A percentile compares a stretch with the other conserved stretches of the same genome.
Conservation (phyloP, 2,888 invertebrate species). For the Oxystoma pomonae region DNA sequence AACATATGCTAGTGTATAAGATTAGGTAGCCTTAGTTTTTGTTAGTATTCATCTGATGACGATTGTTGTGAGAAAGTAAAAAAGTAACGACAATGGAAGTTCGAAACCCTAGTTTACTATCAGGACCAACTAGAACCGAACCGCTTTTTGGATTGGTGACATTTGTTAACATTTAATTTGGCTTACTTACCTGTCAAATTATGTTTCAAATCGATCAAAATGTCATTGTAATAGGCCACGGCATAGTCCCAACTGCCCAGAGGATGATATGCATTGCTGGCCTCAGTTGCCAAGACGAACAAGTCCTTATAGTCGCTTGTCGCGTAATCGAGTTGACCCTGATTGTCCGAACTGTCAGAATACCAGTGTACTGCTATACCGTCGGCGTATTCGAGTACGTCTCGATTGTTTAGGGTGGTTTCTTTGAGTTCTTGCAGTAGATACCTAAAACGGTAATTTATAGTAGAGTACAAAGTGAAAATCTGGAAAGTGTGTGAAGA, state of each 20-base stretch:
- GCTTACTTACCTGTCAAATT: neutral
- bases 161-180: no score
- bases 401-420: conserved; percentile 34
- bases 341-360: conserved; percentile 56
- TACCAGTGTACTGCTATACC: conserved; percentile 84
- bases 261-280: conserved; percentile 50
- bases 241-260: neutral
- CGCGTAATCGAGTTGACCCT: conserved; percentile 55
- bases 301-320: conserved; percentile 61
- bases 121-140: no score
- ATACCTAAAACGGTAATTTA: neutral
- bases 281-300: conserved; percentile 74
- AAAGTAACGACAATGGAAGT: no score
- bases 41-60: no score
- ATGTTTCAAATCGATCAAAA: neutral
- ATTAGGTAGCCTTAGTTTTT: no score
- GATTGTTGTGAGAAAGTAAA: no score
- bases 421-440: neutral
- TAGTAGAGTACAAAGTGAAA: no score
- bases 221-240: neutral
- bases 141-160: no score
- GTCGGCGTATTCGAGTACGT: conserved; percentile 57
- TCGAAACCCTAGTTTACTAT: no score
- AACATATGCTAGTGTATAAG: no score
- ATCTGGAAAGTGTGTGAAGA: no score